Percentiles rank a stretch among this genome's conserved stretches.
Conservation (phyloP, 2,113 vertebrate genomes). For the mouse (Mus musculus) region DNA sequence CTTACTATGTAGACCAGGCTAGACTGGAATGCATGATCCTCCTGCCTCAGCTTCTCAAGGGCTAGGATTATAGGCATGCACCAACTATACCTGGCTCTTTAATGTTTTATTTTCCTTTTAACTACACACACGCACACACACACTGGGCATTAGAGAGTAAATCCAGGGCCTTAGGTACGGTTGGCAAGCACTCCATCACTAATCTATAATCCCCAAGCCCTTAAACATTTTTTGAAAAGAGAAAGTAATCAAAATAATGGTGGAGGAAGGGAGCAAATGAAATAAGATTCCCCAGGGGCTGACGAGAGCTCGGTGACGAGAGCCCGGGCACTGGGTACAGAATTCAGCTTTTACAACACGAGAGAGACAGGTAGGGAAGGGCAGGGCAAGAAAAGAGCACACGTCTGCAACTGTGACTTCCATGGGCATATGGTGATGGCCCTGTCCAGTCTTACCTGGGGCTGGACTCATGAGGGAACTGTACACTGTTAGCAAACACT, state of each 20-base stretch:
- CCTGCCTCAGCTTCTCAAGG: not conserved
- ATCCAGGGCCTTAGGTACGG: not conserved
- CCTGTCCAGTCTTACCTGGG: conserved; percentile 91
- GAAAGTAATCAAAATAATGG: conserved; percentile 35
- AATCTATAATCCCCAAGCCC: not conserved
- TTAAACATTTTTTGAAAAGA: not conserved
- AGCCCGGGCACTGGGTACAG: not conserved
- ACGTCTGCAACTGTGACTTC: conserved; percentile 68
- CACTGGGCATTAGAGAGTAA: not conserved
- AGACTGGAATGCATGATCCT: not conserved
- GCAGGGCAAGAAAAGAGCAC: not conserved
- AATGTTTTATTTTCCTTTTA: not conserved
- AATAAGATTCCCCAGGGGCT: not conserved
- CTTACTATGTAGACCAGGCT: not conserved
- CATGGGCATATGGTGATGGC: conserved; percentile 21
- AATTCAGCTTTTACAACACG: conserved; percentile 57
- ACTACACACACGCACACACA: not conserved
- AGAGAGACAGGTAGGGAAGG: not conserved
- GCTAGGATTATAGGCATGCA: not conserved
- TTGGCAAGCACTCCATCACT: not conserved
- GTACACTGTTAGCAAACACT: conserved; percentile 99
- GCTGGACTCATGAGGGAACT: conserved; percentile 99
- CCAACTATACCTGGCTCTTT: not conserved
- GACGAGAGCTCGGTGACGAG: not conserved
- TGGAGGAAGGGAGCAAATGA: not conserved